Base-by-base conservation (phyloP, 1,140 invertebrate genomes). In the Cylas formicarius region DNA sequence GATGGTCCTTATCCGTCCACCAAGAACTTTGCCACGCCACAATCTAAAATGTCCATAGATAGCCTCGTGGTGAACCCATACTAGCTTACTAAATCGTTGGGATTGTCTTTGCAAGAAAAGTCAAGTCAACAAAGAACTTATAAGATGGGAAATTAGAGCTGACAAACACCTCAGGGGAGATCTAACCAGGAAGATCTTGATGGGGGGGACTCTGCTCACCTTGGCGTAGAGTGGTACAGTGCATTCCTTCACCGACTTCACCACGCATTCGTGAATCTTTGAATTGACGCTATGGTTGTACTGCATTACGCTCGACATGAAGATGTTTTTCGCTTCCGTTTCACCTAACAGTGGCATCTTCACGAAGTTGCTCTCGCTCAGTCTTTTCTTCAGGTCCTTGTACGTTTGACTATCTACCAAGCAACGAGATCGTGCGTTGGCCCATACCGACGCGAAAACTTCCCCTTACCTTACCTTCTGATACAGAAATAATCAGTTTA, bases 401-500 rank as follows among this genome's bases (percentile, higher is more conserved):
- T 69, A 62, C 54, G 69, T 62, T 56, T 70, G 39, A 33, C 45
- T 38, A 63, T 66, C 43, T 44, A 36, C 26, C 34, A 28, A 37
- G 17, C 2, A 40, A 16, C 28, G 17, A 39, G 8, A n/a, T n/a
- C n/a, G n/a, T n/a, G n/a, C n/a, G n/a, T n/a, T n/a, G n/a, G n/a
- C n/a, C n/a, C n/a, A n/a, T n/a, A n/a, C n/a, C n/a, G n/a, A n/a
- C n/a, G n/a, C n/a, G n/a, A n/a, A n/a, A n/a, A 31, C 17, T 7
- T 11, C 17, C 5, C 17, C 5, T 7, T 31, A 5, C 17, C 16
- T 37, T 33, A 43, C 65, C 71, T 61, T 81, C 76, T 29, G 76
- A 74, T 35, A 81, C 74, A 1, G 83, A 84, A 31, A 87, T 57
- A 18, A 87, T 75, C 44, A 88, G 66, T 64, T 83, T 84, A 18